phyloP scores from a whole-genome alignment of 2,113 vertebrate genomes.

The Elephas maximus region DNA sequence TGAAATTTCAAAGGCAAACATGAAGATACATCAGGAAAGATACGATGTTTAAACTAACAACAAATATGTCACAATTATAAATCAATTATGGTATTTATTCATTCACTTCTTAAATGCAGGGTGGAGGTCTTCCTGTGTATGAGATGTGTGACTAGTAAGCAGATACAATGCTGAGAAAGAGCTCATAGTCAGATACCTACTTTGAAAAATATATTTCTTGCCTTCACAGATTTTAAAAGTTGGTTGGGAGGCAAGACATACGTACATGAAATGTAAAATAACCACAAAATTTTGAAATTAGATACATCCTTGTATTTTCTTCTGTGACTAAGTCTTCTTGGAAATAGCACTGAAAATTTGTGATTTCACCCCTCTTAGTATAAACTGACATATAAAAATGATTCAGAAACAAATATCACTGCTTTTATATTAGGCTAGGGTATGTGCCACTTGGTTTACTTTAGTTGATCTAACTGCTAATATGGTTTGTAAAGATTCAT shows the following conservation, averaged over 20 bases:
- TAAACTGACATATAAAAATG: constrained; percentile 59
- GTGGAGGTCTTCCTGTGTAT: background rate
- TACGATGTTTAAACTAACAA: background rate
- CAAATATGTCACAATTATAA: background rate
- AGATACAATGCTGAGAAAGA: constrained; percentile 11
- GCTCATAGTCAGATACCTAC: background rate
- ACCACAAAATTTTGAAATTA: constrained; percentile 70
- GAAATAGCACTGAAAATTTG: constrained; percentile 69
- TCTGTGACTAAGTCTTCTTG: constrained; percentile 76
- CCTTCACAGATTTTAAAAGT: constrained; percentile 65
- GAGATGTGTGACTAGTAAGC: constrained; percentile 6
- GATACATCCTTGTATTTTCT: constrained; percentile 65
- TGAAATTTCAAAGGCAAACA: background rate
- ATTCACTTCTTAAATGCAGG: background rate
- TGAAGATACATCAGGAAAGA: background rate
- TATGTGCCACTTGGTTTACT: constrained; percentile 48
- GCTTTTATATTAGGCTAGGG: constrained; percentile 28
- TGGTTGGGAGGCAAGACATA: constrained; percentile 68
- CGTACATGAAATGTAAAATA: constrained; percentile 82
- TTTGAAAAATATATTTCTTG: constrained; percentile 56
- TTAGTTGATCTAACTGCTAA: constrained; percentile 51
- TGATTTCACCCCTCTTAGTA: constrained; percentile 22
- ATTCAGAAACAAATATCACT: constrained; percentile 63
- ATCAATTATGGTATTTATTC: background rate
- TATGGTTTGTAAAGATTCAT: constrained; percentile 44